Evolutionary conservation across 2,113 vertebrate species (phyloP).

Genomic region (Ardeotis arabs): DNA sequence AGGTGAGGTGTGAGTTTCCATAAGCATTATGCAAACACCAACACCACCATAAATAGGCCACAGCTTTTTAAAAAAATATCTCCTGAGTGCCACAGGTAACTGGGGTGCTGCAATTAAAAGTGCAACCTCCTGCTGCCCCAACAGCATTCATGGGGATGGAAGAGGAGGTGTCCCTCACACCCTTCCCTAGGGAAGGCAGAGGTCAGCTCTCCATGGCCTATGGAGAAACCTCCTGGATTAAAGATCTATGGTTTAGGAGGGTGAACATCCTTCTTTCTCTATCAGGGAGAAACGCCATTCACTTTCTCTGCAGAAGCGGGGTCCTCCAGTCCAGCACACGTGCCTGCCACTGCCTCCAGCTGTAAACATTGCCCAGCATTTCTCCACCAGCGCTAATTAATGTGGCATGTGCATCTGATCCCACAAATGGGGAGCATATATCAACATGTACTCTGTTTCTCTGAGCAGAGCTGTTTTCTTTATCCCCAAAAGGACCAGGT

Average conservation of each 20-base stretch:
- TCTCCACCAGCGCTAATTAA: neutral
- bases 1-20: neutral
- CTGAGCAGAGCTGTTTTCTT: neutral
- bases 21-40: neutral
- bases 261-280: neutral
- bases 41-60: neutral
- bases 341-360: rapidly evolving
- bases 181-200: neutral
- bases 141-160: neutral
- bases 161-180: neutral
- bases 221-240: neutral
- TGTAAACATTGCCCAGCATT: neutral
- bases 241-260: neutral
- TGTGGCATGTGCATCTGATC: neutral
- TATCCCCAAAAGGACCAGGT: neutral
- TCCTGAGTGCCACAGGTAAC: neutral
- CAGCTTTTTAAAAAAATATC: neutral
- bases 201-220: neutral
- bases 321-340: neutral
- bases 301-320: neutral
- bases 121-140: neutral
- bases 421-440: rapidly evolving
- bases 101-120: neutral
- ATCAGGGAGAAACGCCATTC: neutral
- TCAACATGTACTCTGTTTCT: neutral